A percentile compares a stretch with the other conserved stretches of the same genome.
Conservation (phyloP, 1,140 invertebrate species). For the Dolichoris vasculosae region DNA sequence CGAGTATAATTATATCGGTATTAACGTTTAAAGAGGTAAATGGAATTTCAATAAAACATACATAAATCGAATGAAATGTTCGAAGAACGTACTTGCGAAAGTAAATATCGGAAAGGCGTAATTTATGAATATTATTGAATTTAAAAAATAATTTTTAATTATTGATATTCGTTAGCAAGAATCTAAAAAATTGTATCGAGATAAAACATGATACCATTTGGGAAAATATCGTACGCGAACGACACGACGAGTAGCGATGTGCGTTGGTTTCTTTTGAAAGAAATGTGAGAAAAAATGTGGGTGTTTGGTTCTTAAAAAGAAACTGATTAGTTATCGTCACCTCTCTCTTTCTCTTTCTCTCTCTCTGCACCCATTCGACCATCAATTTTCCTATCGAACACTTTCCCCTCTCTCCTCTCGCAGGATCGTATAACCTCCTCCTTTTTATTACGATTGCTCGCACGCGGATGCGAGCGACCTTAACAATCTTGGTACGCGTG, state of each 20-base stretch:
- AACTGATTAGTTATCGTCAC: neutral
- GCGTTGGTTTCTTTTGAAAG: no score
- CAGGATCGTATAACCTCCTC: slow-evolving; percentile 4
- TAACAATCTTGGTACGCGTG: slow-evolving; percentile 23
- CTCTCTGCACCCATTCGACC: neutral
- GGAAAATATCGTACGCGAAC: no score
- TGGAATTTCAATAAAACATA: neutral
- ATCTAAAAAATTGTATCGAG: no score
- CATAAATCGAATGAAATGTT: neutral
- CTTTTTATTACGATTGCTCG: slow-evolving; percentile 25
- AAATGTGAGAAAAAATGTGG: neutral
- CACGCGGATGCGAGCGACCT: neutral
- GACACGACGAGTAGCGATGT: no score
- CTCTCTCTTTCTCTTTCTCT: neutral
- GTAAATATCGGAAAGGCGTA: neutral
- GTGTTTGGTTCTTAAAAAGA: neutral
- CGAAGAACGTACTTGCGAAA: neutral
- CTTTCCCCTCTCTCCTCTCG: slow-evolving; percentile 8
- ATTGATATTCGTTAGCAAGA: no score
- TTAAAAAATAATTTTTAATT: no score
- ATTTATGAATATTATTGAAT: no score
- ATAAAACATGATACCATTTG: no score
- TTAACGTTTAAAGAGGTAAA: neutral
- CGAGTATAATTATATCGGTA: neutral
- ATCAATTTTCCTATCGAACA: slow-evolving; percentile 27